Percentiles rank a stretch among this genome's conserved stretches.
These are phyloP conservation scores for Spodoptera picta DNA, from an alignment of 2,888 invertebrate species.

Conservation along the genomic window DNA sequence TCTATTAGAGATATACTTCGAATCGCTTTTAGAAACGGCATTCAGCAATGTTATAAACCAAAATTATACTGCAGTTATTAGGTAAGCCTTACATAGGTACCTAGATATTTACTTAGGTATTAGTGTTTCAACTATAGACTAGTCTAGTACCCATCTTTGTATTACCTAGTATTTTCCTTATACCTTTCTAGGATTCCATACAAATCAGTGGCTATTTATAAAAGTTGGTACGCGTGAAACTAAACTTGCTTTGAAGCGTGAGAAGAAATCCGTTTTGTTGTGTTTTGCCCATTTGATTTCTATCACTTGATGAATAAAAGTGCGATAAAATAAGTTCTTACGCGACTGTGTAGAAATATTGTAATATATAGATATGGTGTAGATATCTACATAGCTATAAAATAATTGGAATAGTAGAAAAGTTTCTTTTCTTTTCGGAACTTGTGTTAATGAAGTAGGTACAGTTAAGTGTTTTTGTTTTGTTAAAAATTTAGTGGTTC, in stretches of 20 bases:
- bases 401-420: too few relatives aligned
- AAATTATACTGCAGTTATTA: too few relatives aligned
- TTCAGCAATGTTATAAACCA: too few relatives aligned
- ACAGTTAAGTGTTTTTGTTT: too few relatives aligned
- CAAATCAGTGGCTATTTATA: constrained; percentile 18
- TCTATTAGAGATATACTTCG: too few relatives aligned
- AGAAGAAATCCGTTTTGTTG: constrained; percentile 34
- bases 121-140: constrained; percentile 8
- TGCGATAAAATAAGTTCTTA: constrained; percentile 10
- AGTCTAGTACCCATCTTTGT: background rate
- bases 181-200: constrained; percentile 15
- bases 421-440: too few relatives aligned
- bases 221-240: constrained; percentile 9
- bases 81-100: too few relatives aligned
- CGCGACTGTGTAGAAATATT: background rate
- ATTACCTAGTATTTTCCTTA: constrained; percentile 5
- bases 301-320: constrained; percentile 26
- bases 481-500: too few relatives aligned
- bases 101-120: constrained; percentile 1
- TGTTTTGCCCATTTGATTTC: constrained; percentile 22
- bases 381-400: too few relatives aligned
- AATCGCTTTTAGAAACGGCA: too few relatives aligned
- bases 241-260: constrained; percentile 34
- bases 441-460: too few relatives aligned
- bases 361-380: too few relatives aligned